Evolutionary conservation across 2,888 invertebrate species (phyloP), one percentile per base, ranked within the genome.

Genomic region (Chirona hameri): DNA sequence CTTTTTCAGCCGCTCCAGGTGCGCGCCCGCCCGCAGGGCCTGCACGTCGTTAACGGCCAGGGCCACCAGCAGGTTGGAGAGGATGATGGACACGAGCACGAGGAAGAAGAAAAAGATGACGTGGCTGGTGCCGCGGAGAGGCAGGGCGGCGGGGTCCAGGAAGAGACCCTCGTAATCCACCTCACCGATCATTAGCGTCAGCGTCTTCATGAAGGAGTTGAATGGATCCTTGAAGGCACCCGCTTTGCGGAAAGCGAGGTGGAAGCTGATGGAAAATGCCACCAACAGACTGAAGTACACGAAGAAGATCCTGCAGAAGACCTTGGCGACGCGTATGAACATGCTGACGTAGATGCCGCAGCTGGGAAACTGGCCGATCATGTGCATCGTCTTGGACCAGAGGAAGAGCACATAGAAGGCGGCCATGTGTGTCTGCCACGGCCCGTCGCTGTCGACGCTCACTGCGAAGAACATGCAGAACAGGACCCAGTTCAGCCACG

Each of bases 171-270:
- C 87, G 85, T 91, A 91, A 85, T 91, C 91, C 82, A 91, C 90
- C 85, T 91, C 91, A 83, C 91, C 90, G 15, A 91, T 91, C 91
- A 91, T 91, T 91, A 91, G 91, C 3, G 91, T 91, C 76, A 91
- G 88, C 0, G 91, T 91, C 85, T 91, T 91, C 46, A 91, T 89
- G 7, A 91, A 86, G 0, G 91, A 89, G 31, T 90, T 88, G 89
- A 90, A 89, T 0, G 91, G 90, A n/a, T 89, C 88, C 52, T 89
- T 89, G 84, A 91, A 91, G 0, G 91, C 90, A 46, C 88, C 87
- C 14, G 89, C 87, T 0, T 89, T 89, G 52, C 88, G 89, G 86
- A 91, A 91, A 84, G 91, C 90, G 79, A 91, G 90, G 89, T 91
- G 90, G 85, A 91, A 91, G 84, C 90, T 89, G 39, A 91, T 87